Conservation (phyloP, 1,140 invertebrate genomes). For the Dermatophagoides farinae region DNA sequence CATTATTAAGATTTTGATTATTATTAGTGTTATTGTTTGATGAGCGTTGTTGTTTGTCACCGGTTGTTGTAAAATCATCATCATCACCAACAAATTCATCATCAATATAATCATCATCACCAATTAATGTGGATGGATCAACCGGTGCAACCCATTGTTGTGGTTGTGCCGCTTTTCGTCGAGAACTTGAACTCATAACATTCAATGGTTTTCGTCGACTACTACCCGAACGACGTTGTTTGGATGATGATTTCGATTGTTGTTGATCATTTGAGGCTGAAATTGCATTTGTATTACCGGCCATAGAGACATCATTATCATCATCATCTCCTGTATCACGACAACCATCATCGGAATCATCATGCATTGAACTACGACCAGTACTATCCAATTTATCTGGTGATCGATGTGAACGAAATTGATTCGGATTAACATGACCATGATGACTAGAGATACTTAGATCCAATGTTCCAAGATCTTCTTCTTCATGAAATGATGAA, state of each 20-base stretch:
- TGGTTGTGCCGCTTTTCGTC: slow-evolving; percentile 78
- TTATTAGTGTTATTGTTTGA: not conserved
- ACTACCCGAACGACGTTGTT: slow-evolving; percentile 10
- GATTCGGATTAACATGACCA: not conserved
- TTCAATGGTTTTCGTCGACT: slow-evolving; percentile 26
- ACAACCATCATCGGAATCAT: slow-evolving; percentile 31
- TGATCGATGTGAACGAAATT: not conserved
- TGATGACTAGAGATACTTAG: slow-evolving; percentile 41
- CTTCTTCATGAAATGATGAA: slow-evolving; percentile 9
- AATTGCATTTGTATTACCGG: slow-evolving; percentile 22
- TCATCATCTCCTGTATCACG: slow-evolving; percentile 30
- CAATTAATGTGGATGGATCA: slow-evolving; percentile 42
- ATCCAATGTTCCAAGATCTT: slow-evolving; percentile 33
- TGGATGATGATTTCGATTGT: slow-evolving; percentile 25
- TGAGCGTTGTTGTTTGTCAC: slow-evolving; percentile 9
- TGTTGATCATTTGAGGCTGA: slow-evolving; percentile 10
- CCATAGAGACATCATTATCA: slow-evolving; percentile 20
- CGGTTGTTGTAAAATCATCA: slow-evolving; percentile 11
- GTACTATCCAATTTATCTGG: slow-evolving; percentile 1
- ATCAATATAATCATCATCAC: slow-evolving; percentile 18
- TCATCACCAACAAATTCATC: slow-evolving; percentile 30
- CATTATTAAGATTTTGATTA: not conserved
- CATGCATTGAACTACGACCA: slow-evolving; percentile 16
- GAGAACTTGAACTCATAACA: slow-evolving; percentile 25
- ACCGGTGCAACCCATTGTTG: slow-evolving; percentile 83